A percentile compares a stretch with the other conserved stretches of the same genome.
These are phyloP conservation scores for Archivesica marissinica DNA, from an alignment of 1,140 invertebrate species.

Conservation along the genomic window DNA sequence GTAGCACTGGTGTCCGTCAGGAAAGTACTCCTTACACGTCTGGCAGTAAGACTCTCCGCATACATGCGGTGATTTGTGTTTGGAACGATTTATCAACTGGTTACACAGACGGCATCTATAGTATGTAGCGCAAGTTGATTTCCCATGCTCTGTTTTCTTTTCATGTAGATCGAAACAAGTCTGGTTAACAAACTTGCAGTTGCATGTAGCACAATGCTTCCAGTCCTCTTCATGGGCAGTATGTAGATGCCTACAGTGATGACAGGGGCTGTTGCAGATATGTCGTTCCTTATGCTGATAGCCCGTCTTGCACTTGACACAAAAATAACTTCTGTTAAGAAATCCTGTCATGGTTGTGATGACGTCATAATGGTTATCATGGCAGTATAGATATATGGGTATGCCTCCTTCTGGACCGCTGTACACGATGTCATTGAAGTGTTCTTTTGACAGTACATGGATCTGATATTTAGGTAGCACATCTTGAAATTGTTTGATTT, in stretches of 20 bases:
- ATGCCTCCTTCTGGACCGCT: slow-evolving; percentile 46
- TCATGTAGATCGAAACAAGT: slow-evolving; percentile 47
- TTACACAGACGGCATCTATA: slow-evolving; percentile 38
- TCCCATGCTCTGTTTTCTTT: neutral
- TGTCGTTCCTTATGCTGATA: slow-evolving; percentile 58
- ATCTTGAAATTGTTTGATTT: slow-evolving; percentile 39
- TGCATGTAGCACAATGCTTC: slow-evolving; percentile 44
- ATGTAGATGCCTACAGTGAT: slow-evolving; percentile 32
- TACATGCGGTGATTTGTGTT: slow-evolving; percentile 34
- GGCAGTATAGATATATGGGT: slow-evolving; percentile 48
- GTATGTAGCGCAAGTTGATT: slow-evolving; percentile 49
- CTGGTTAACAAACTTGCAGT: slow-evolving; percentile 45
- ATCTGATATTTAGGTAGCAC: slow-evolving; percentile 36
- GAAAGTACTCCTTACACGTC: slow-evolving; percentile 56
- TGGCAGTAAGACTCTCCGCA: slow-evolving; percentile 59
- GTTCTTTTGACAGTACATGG: slow-evolving; percentile 59
- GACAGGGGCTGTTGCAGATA: slow-evolving; percentile 45
- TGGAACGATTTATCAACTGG: slow-evolving; percentile 33
- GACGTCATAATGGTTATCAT: slow-evolving; percentile 56
- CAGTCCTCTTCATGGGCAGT: slow-evolving; percentile 17
- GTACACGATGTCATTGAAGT: slow-evolving; percentile 59
- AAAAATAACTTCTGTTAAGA: slow-evolving; percentile 54
- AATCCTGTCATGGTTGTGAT: slow-evolving; percentile 59
- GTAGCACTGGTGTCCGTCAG: slow-evolving; percentile 54
- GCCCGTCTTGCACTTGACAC: slow-evolving; percentile 54